These are phyloP conservation scores for Eupsittula cactorum DNA, from an alignment of 2,113 vertebrate species.

Conservation along the genomic window DNA sequence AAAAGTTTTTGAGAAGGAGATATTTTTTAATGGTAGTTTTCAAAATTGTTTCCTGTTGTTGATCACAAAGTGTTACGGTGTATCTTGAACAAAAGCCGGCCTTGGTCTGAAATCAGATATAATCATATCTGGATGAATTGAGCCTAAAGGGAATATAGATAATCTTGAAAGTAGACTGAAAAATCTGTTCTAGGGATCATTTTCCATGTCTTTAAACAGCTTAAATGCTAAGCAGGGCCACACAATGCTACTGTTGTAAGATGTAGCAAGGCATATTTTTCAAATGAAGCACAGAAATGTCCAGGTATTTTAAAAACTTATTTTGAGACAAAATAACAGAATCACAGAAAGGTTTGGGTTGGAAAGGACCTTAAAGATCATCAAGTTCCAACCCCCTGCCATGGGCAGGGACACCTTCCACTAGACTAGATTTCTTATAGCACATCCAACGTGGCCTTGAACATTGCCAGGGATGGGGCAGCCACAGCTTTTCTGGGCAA, in stretches of 20 bases:
- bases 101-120: background rate
- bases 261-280: background rate
- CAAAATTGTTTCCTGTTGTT: background rate
- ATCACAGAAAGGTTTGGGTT: background rate
- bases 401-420: background rate
- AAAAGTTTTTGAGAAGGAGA: background rate
- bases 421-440: background rate
- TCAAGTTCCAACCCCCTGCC: background rate
- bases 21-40: background rate
- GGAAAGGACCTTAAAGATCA: background rate
- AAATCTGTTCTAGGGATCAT: background rate
- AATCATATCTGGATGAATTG: background rate
- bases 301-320: background rate
- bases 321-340: background rate
- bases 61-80: background rate
- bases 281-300: background rate
- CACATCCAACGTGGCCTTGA: background rate
- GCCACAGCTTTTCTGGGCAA: background rate
- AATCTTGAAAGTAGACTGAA: constrained; percentile 7
- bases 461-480: background rate
- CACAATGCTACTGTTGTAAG: background rate
- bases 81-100: background rate
- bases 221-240: background rate
- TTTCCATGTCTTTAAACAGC: background rate
- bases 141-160: background rate